These are phyloP conservation scores for Patella depressa DNA, from an alignment of 2,888 invertebrate species.

Conservation along the genomic window DNA sequence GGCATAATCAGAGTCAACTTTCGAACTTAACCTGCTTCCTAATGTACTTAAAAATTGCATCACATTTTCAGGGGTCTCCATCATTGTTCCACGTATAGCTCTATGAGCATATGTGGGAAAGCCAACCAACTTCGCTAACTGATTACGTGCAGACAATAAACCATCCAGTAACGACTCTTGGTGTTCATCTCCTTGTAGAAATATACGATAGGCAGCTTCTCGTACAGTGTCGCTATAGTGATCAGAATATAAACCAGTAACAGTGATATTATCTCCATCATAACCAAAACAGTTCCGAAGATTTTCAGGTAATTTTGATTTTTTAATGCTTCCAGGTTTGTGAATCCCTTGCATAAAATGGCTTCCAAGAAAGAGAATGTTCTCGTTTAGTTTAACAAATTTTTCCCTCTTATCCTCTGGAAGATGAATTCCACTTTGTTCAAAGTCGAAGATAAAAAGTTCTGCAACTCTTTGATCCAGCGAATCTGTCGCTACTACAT, in stretches of 20 bases:
- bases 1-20: conserved; percentile 82
- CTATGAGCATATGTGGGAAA: conserved; percentile 91
- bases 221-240: conserved; percentile 81
- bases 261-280: conserved; percentile 79
- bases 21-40: conserved; percentile 40
- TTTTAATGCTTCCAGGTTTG: conserved; percentile 78
- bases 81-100: conserved; percentile 89
- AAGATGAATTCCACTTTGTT: conserved; percentile 96
- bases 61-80: conserved; percentile 79
- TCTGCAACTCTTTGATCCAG: conserved; percentile 89
- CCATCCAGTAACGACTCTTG: conserved; percentile 84
- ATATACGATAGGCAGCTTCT: conserved; percentile 90
- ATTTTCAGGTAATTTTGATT: conserved; percentile 79
- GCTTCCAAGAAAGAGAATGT: conserved; percentile 77
- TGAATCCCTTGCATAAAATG: conserved; percentile 68
- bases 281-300: conserved; percentile 75
- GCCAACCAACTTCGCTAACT: conserved; percentile 89
- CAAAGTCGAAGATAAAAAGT: conserved; percentile 95
- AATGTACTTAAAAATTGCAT: neutral
- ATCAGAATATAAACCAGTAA: conserved; percentile 88
- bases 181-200: conserved; percentile 81
- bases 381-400: conserved; percentile 90
- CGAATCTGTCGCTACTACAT: conserved; percentile 76
- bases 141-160: conserved; percentile 82
- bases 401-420: conserved; percentile 76